Evolutionary conservation across 2,888 invertebrate genomes (phyloP), one percentile per base, ranked within the genome.

Genomic region (Sipha maydis): DNA sequence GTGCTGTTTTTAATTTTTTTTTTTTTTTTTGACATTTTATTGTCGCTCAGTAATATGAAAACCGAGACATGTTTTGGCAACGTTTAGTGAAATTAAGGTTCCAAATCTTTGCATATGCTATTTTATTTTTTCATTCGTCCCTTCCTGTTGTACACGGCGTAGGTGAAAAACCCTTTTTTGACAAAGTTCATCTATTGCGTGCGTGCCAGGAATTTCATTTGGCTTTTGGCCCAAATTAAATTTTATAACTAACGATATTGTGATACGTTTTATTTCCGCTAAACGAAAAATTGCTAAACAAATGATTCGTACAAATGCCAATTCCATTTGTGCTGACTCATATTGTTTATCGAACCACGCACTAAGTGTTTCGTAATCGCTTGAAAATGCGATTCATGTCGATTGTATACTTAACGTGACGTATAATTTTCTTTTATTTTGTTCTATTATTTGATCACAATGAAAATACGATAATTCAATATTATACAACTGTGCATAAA

Each of bases 251-350:
- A 80, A 76, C 34, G 48, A 84, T 54, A 89, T 84, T 61, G 69
- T 83, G 38, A 61, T 85, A 80, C 85, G 28, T 83, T 90, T 90
- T 90, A 69, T 89, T 89, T 48, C 85, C 85, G 85, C 61, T 77
- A 85, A 56, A 41, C 76, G 41, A 77, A n/a, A 54, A 28, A 83
- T 75, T 75, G 83, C 28, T 83, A 38, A 83, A 83, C 73, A 75
- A 83, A 75, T n/a, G 73, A 38, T 19, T n/a, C 83, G 56, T 14
- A 4, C 34, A 83, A 83, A 71, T 73, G 83, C 83, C 73, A 83
- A 83, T 73, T 48, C 54, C 73, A 4, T 73, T 73, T 28, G 38
- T 28, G 31, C 83, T 75, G 83, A 83, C 83, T 83, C 83, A 83
- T 28, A 54, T 71, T 83, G 83, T 83, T 83, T n/a, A 56, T 83